phyloP scores from a whole-genome alignment of 2,113 vertebrate species.

The Micronycteris hirsuta region DNA sequence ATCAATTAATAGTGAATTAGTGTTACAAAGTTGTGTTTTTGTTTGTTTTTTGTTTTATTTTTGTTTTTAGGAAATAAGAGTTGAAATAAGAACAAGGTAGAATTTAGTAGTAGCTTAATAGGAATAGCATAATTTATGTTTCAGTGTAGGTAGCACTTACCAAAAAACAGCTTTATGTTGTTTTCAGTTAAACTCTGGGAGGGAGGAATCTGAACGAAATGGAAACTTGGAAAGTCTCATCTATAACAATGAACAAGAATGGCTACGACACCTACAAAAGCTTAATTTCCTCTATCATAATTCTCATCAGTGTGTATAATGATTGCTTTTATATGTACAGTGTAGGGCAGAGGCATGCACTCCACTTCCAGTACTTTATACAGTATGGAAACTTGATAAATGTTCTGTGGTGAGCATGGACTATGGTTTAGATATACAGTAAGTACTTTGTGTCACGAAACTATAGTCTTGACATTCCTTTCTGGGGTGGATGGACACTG shows the following conservation, averaged over 20 bases:
- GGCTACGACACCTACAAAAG: neutral
- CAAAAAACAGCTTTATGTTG: neutral
- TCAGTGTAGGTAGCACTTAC: neutral
- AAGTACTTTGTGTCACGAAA: neutral
- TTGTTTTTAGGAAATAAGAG: conserved; percentile 11
- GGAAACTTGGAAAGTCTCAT: neutral
- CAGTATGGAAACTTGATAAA: neutral
- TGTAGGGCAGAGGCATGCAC: neutral
- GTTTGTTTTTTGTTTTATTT: neutral
- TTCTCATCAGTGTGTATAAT: neutral
- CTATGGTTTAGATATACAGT: neutral
- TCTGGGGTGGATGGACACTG: neutral
- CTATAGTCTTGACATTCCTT: neutral
- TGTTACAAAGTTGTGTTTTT: neutral
- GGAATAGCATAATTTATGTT: neutral
- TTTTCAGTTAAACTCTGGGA: conserved; percentile 3
- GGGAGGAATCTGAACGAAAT: neutral
- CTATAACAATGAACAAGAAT: conserved; percentile 5
- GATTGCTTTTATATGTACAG: neutral
- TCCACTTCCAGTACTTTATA: neutral
- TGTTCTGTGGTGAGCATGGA: neutral
- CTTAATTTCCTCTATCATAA: neutral
- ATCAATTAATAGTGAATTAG: neutral
- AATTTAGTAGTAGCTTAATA: neutral
- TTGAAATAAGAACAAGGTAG: neutral